These are phyloP conservation scores for Globia sparganii DNA, from an alignment of 2,888 invertebrate species.

Conservation along the genomic window DNA sequence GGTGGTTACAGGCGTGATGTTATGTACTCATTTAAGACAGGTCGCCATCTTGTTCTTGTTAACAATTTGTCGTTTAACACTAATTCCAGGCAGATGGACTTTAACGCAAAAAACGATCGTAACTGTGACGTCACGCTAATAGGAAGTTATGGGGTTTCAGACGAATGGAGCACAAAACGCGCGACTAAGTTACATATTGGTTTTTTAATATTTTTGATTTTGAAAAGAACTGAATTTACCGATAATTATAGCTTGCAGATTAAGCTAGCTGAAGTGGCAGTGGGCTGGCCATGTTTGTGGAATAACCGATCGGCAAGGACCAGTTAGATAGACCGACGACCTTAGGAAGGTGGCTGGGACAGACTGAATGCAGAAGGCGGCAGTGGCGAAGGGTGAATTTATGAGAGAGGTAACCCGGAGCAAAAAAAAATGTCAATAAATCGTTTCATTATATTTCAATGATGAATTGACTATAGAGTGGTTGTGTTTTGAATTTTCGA, in stretches of 20 bases:
- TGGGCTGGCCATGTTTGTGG: not conserved
- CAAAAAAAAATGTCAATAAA: too few relatives aligned
- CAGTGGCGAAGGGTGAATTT: too few relatives aligned
- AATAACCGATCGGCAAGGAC: too few relatives aligned
- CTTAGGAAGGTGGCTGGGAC: too few relatives aligned
- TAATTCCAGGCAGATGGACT: conserved; percentile 26
- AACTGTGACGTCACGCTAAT: conserved; percentile 14
- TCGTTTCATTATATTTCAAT: too few relatives aligned
- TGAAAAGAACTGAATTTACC: not conserved
- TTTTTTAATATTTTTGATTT: too few relatives aligned
- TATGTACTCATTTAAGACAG: not conserved
- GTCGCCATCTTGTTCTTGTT: conserved; percentile 13
- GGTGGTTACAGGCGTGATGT: too few relatives aligned
- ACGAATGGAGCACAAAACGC: not conserved
- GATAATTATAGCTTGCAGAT: not conserved
- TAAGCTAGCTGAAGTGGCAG: not conserved
- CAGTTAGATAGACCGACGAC: too few relatives aligned
- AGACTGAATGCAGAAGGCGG: too few relatives aligned
- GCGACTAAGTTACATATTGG: not conserved
- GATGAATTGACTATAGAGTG: too few relatives aligned
- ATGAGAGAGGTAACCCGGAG: too few relatives aligned
- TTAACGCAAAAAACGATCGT: conserved; percentile 29
- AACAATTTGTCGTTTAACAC: conserved; percentile 28
- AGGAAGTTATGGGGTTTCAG: conserved; percentile 33
- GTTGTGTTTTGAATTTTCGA: too few relatives aligned